Evolutionary conservation across 1,140 invertebrate species (phyloP), one percentile per base, ranked within the genome.

Genomic region (Dryas iulia): DNA sequence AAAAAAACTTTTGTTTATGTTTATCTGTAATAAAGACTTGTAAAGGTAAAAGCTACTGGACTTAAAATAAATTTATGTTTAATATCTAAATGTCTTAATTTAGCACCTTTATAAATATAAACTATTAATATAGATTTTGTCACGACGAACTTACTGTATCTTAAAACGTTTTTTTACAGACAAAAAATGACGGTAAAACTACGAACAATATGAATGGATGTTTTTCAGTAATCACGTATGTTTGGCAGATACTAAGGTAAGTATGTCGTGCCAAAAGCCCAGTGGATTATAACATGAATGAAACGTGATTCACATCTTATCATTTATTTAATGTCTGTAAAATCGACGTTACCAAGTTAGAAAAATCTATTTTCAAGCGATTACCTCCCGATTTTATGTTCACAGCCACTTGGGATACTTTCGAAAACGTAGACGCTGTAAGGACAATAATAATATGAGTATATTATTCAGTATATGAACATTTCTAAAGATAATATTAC

Each of bases 351-450:
- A 96, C 76, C 84, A 93, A 96, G 39, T 92, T 93, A 39, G 93
- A 94, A 86, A 96, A 96, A 77, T 95, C 94, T 31, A 92, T 87
- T 84, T 94, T 93, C 28, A 96, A 88, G 59, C 93, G 91, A 72
- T 94, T 94, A 25, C 93, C 93, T 78, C 94, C 94, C 12, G 94
- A 93, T 72, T 95, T 95, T 57, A 95, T 86, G 73, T 95, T 95
- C 5, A 94, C 94, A 39, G 93, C 91, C 0, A 95, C 92, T 84
- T 94, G 93, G 1, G 93, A 94, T 18, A 96, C 93, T 80, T 94
- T 94, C 10, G 92, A 90, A 76, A 96, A 96, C 18, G 93, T 94
- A 33, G 92, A 85, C 67, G 94, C 95, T 96, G 92, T 90, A 92
- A 82, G 47, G 83, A 73, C 39, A 73, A n/a, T 73, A 68, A 69